Evolutionary conservation across 2,888 invertebrate genomes (phyloP).

Genomic region (Trisateles emortualis): DNA sequence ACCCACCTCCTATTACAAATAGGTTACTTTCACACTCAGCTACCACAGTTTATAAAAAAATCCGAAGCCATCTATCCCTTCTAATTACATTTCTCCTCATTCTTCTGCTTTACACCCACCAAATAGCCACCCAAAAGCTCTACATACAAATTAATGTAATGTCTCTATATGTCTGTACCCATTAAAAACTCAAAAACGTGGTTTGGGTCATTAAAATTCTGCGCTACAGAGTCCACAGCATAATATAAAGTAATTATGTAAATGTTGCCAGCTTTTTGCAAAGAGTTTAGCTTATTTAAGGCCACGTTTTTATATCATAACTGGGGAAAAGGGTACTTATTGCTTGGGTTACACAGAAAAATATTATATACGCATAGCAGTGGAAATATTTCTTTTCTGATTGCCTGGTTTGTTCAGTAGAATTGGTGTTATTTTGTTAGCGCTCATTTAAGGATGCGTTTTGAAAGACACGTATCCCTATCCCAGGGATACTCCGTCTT

Average conservation of each 20-base stretch:
- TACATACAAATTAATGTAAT: slow-evolving; percentile 11
- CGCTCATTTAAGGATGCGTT: too few species aligned
- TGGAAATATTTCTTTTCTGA: neutral
- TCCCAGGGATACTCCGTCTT: too few species aligned
- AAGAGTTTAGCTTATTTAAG: slow-evolving; percentile 78
- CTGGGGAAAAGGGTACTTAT: neutral
- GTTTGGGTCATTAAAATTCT: slow-evolving; percentile 77
- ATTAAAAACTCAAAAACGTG: slow-evolving; percentile 56
- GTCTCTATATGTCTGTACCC: slow-evolving; percentile 41
- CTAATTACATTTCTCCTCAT: too few species aligned
- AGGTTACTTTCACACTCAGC: too few species aligned
- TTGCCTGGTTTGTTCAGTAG: too few species aligned
- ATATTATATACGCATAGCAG: neutral
- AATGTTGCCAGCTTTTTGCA: slow-evolving; percentile 73
- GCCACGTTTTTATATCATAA: slow-evolving; percentile 44
- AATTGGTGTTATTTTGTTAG: too few species aligned
- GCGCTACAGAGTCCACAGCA: slow-evolving; percentile 67
- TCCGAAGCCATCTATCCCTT: too few species aligned
- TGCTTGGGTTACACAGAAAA: neutral
- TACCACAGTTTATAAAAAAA: too few species aligned
- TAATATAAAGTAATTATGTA: slow-evolving; percentile 86
- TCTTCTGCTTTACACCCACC: neutral
- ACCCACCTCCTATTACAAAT: too few species aligned
- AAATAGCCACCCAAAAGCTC: neutral
- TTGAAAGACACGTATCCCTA: too few species aligned